Evolutionary conservation across 1,140 invertebrate species (phyloP).

Genomic region (Drosophila simulans): DNA sequence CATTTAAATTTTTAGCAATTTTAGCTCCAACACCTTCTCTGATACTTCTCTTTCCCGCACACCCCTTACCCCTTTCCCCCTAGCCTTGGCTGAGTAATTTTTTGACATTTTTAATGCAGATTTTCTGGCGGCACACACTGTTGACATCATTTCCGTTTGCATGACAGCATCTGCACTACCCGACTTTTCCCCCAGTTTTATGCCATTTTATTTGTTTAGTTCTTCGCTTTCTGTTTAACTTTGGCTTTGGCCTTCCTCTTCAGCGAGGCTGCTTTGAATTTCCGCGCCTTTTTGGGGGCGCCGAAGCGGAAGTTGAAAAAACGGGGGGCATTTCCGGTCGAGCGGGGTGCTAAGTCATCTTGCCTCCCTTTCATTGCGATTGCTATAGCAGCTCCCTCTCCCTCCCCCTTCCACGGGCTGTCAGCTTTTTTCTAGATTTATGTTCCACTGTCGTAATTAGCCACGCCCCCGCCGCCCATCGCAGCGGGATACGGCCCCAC

Average conservation of each 20-base stretch:
- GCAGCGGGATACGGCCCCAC: neutral
- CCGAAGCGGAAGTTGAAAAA: slow-evolving; percentile 62
- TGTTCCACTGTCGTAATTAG: slow-evolving; percentile 16
- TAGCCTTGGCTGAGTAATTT: slow-evolving; percentile 16
- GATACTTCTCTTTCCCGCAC: neutral
- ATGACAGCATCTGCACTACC: slow-evolving; percentile 44
- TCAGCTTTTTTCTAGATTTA: slow-evolving; percentile 3
- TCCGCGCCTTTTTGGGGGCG: slow-evolving; percentile 36
- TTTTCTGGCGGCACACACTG: slow-evolving; percentile 15
- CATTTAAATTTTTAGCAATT: slow-evolving; percentile 26
- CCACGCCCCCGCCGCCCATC: slow-evolving; percentile 1
- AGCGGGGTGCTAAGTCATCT: neutral
- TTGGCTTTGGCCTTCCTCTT: slow-evolving; percentile 36
- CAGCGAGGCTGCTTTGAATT: slow-evolving; percentile 30
- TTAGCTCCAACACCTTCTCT: slow-evolving; percentile 1
- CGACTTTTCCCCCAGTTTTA: slow-evolving; percentile 21
- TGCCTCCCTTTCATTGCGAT: slow-evolving; percentile 9
- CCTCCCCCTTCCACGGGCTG: neutral
- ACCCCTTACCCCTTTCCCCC: neutral
- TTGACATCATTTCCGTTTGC: slow-evolving; percentile 67
- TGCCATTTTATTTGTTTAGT: slow-evolving; percentile 72
- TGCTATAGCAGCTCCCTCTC: neutral
- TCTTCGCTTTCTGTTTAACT: slow-evolving; percentile 38
- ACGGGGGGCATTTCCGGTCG: slow-evolving; percentile 3
- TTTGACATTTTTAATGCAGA: slow-evolving; percentile 43